These are phyloP conservation scores for Varanus komodoensis DNA, from an alignment of 2,113 vertebrate genomes.

Conservation along the genomic window DNA sequence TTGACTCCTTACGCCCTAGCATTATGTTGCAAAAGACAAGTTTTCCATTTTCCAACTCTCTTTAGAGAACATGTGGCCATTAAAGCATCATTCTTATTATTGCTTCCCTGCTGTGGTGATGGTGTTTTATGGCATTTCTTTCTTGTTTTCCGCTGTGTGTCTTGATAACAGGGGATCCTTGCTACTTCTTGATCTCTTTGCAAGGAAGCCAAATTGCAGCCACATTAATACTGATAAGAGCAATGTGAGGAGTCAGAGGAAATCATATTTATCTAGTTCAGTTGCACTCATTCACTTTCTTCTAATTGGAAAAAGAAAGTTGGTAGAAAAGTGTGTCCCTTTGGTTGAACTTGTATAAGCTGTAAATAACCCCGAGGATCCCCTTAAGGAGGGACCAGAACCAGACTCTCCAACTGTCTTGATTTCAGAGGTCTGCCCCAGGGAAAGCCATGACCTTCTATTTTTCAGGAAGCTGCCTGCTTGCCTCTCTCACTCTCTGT, in stretches of 20 bases:
- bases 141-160: background rate
- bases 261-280: background rate
- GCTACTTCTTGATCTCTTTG: background rate
- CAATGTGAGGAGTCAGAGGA: background rate
- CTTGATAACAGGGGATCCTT: background rate
- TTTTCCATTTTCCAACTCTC: background rate
- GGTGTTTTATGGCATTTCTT: background rate
- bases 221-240: constrained; percentile 10
- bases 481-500: background rate
- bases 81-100: background rate
- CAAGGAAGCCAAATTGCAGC: background rate
- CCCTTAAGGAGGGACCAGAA: background rate
- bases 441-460: background rate
- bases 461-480: background rate
- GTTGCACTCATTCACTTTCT: background rate
- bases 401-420: background rate
- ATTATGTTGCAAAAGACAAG: background rate
- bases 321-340: background rate
- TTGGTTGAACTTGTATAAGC: background rate
- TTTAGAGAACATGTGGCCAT: background rate
- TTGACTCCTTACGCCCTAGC: background rate
- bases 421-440: background rate
- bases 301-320: background rate
- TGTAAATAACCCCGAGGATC: background rate
- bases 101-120: background rate